phyloP scores from a whole-genome alignment of 2,888 invertebrate genomes.

The Pollenia amentaria region DNA sequence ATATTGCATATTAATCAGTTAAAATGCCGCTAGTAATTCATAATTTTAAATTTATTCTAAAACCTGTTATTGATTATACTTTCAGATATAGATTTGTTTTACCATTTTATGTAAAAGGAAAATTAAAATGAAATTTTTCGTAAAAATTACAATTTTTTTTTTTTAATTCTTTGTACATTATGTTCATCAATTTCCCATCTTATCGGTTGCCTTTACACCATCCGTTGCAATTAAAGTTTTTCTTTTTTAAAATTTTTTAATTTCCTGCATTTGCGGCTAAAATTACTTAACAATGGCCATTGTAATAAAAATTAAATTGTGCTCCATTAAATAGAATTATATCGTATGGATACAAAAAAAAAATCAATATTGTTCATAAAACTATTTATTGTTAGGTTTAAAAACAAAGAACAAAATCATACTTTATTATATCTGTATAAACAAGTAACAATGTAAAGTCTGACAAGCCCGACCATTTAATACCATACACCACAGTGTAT shows the following conservation, averaged over 20 bases:
- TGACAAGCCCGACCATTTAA: too few species aligned
- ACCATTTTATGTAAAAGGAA: neutral
- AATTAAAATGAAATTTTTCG: neutral
- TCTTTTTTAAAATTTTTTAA: conserved; percentile 23
- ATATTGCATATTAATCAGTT: neutral
- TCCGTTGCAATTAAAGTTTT: neutral
- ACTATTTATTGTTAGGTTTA: neutral
- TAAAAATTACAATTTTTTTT: neutral
- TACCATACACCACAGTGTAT: too few species aligned
- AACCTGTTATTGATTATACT: neutral
- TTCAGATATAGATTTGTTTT: neutral
- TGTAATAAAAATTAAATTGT: conserved; percentile 24
- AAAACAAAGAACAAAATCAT: neutral
- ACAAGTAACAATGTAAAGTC: too few species aligned
- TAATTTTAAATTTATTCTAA: neutral
- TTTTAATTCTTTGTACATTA: neutral
- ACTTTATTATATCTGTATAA: neutral
- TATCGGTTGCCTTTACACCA: neutral
- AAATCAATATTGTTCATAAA: conserved; percentile 37
- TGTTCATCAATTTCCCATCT: neutral
- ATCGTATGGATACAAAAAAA: neutral
- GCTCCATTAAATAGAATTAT: neutral
- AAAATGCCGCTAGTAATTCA: neutral
- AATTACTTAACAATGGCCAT: conserved; percentile 37
- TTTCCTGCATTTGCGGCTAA: conserved; percentile 30